These are phyloP conservation scores for Orycteropus afer DNA, from an alignment of 2,113 vertebrate species.

Conservation along the genomic window DNA sequence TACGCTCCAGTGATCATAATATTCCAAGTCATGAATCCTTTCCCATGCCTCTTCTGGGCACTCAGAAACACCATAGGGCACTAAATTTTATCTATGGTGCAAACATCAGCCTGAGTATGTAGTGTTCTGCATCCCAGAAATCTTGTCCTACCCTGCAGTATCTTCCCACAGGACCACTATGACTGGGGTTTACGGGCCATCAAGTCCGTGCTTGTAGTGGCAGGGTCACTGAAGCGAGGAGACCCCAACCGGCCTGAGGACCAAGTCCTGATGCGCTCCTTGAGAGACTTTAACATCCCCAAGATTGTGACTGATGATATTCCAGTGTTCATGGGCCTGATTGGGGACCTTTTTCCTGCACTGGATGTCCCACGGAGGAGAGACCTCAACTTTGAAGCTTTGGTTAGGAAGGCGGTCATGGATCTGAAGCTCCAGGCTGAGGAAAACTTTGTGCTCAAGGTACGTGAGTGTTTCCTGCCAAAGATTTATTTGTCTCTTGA, in stretches of 20 bases:
- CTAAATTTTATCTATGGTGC: background rate
- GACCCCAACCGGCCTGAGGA: constrained; percentile 93
- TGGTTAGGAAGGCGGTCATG: constrained; percentile 91
- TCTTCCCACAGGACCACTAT: constrained; percentile 92
- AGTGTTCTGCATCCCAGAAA: accelerated
- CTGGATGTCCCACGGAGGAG: constrained; percentile 93
- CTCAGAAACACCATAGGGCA: background rate
- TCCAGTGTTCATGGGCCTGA: constrained; percentile 96
- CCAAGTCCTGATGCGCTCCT: constrained; percentile 96
- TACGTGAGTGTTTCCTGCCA: constrained; percentile 69
- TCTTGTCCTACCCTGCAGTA: background rate
- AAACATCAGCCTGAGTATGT: accelerated
- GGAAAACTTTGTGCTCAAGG: constrained; percentile 97
- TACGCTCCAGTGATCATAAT: background rate
- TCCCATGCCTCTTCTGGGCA: background rate
- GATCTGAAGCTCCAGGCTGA: constrained; percentile 94
- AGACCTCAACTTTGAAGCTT: constrained; percentile 90
- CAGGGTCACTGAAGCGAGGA: constrained; percentile 93
- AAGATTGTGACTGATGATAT: constrained; percentile 96
- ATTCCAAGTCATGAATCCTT: background rate
- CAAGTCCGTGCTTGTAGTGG: constrained; percentile 96
- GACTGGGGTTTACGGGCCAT: constrained; percentile 98
- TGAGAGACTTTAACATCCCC: constrained; percentile 96
- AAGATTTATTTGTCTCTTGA: background rate
- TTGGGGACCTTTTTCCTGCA: constrained; percentile 94